phyloP scores from a whole-genome alignment of 30 jellyfish, hydroid and myxozoan genomes.

The Chironex yamaguchii region DNA sequence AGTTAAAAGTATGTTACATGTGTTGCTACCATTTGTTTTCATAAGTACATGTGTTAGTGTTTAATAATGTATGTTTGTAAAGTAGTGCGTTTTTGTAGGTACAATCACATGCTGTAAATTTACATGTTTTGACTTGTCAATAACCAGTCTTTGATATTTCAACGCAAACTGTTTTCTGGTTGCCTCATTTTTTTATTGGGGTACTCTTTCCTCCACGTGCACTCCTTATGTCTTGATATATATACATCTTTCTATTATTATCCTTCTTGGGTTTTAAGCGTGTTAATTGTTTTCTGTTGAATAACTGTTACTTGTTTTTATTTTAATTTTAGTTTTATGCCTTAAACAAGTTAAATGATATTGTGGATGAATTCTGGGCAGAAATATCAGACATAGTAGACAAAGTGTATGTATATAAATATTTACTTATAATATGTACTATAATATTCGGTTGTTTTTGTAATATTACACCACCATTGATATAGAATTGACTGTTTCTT shows the following conservation, averaged over 20 bases:
- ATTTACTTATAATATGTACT: neutral
- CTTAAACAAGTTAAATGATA: slow-evolving; percentile 79
- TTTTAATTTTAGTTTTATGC: slow-evolving; percentile 86
- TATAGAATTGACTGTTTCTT: neutral
- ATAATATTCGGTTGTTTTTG: no score
- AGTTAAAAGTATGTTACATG: no score
- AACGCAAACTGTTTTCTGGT: neutral
- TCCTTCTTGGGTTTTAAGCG: neutral
- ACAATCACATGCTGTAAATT: no score
- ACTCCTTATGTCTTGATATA: neutral
- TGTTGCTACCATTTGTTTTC: no score
- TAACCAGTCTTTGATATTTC: no score
- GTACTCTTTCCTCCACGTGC: neutral
- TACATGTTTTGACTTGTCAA: no score
- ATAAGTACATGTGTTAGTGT: no score
- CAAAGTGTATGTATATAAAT: slow-evolving; percentile 82
- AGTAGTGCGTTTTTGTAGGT: no score
- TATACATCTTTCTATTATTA: neutral
- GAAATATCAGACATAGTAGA: slow-evolving; percentile 96
- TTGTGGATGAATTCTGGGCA: slow-evolving; percentile 99
- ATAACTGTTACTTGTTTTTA: no score
- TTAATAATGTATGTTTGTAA: no score
- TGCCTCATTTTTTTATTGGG: neutral
- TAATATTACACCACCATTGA: no score
- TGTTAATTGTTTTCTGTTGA: no score